phyloP scores from a whole-genome alignment of 2,888 invertebrate species.

The Coenonympha glycerion region DNA sequence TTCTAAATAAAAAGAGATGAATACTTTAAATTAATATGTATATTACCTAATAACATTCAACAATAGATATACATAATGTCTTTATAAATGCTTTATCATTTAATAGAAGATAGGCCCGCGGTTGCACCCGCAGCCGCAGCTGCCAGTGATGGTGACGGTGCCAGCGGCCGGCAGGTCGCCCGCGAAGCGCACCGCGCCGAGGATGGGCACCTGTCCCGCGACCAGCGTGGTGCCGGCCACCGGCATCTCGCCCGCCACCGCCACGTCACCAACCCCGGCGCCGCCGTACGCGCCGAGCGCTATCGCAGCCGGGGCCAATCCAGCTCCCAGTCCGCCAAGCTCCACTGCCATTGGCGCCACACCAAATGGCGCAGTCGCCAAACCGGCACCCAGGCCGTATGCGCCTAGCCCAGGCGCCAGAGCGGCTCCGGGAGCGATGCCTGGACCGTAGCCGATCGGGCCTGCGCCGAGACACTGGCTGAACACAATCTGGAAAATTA shows the following conservation, averaged over 20 bases:
- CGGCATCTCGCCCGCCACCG: slow-evolving; percentile 34
- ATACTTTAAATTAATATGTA: too few species aligned
- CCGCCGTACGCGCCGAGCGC: slow-evolving; percentile 26
- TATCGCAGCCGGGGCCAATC: slow-evolving; percentile 8
- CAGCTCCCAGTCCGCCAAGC: slow-evolving; percentile 12
- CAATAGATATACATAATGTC: too few species aligned
- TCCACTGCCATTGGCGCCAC: slow-evolving; percentile 17
- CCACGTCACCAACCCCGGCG: slow-evolving; percentile 30
- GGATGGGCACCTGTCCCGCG: slow-evolving; percentile 40
- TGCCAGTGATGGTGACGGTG: slow-evolving; percentile 42
- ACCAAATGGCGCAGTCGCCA: slow-evolving; percentile 12
- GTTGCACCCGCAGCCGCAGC: slow-evolving; percentile 40
- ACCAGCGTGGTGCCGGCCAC: slow-evolving; percentile 36
- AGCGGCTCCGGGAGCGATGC: neutral
- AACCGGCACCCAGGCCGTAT: slow-evolving; percentile 12
- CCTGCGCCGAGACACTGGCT: slow-evolving; percentile 23
- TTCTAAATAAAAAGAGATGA: too few species aligned
- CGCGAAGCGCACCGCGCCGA: slow-evolving; percentile 41
- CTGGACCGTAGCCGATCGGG: slow-evolving; percentile 7
- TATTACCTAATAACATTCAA: too few species aligned
- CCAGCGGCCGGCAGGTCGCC: slow-evolving; percentile 44
- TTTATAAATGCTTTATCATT: neutral
- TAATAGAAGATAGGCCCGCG: slow-evolving; percentile 7
- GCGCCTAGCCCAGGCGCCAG: slow-evolving; percentile 11
- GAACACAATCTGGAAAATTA: slow-evolving; percentile 21